A percentile compares a stretch with the other conserved stretches of the same genome.
phyloP scores from a whole-genome alignment of 2,113 vertebrate species.

The Eonycteris spelaea region DNA sequence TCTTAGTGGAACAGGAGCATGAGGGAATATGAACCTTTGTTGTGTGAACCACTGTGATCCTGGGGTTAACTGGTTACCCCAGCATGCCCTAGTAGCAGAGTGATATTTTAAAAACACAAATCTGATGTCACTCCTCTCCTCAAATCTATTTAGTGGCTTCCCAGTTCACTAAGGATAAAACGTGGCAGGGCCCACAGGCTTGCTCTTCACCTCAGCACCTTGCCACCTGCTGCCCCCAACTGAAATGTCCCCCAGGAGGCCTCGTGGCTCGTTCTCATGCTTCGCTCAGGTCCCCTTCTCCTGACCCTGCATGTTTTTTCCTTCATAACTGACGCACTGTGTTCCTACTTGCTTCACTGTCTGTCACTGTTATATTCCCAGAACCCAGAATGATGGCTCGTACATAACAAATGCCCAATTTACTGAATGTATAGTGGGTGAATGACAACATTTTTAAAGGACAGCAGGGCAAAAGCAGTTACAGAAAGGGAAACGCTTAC shows the following conservation, averaged over 20 bases:
- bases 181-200: rapidly evolving
- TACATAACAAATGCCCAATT: neutral
- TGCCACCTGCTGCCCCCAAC: no score
- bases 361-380: neutral
- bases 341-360: neutral
- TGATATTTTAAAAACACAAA: neutral
- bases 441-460: neutral
- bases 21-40: neutral
- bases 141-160: neutral
- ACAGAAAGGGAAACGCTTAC: rapidly evolving
- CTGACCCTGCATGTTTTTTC: rapidly evolving
- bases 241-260: neutral
- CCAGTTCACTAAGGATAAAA: neutral
- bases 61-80: neutral
- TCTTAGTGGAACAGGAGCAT: neutral
- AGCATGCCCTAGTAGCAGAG: neutral
- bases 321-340: neutral
- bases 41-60: neutral
- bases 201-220: no score
- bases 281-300: no score
- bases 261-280: rapidly evolving
- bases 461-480: rapidly evolving
- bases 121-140: neutral
- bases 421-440: neutral
- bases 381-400: neutral